Percentiles rank a stretch among this genome's conserved stretches.
These are phyloP conservation scores for Pitangus sulphuratus DNA, from an alignment of 2,797 vertebrate species.

Conservation along the genomic window DNA sequence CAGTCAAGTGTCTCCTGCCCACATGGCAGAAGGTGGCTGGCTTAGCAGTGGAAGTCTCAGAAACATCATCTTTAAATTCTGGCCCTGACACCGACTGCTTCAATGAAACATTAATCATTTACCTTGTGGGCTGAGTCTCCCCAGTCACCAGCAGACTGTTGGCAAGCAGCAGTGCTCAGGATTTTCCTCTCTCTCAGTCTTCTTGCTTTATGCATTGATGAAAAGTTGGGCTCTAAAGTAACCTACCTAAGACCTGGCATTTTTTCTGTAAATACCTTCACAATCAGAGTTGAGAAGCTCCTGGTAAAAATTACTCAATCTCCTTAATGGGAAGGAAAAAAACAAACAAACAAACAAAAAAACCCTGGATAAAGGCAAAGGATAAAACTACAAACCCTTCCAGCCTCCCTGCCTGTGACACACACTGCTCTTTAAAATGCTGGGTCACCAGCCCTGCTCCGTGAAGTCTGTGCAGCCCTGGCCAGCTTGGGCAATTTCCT, in stretches of 20 bases:
- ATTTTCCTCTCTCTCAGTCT: neutral
- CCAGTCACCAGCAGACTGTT: neutral
- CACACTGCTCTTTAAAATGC: neutral
- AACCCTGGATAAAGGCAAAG: neutral
- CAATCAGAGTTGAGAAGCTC: neutral
- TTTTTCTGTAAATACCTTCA: too few relatives aligned
- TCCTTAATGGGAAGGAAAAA: neutral
- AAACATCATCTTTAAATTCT: neutral
- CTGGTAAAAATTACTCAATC: neutral
- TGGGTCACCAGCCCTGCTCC: neutral
- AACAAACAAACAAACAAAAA: neutral
- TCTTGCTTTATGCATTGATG: neutral
- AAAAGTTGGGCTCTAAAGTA: neutral
- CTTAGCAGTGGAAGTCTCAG: neutral
- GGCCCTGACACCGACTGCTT: neutral
- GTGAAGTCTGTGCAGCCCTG: neutral
- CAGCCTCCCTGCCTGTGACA: neutral
- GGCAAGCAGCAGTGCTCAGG: neutral
- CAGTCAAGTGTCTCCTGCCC: neutral
- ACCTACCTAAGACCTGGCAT: neutral
- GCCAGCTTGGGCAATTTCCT: slow-evolving; percentile 56
- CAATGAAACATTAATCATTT: neutral
- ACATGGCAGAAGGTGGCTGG: neutral
- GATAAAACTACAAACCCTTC: neutral
- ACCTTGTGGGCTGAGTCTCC: neutral